Evolutionary conservation across 1,140 invertebrate genomes (phyloP).

Genomic region (Heliconius nattereri): DNA sequence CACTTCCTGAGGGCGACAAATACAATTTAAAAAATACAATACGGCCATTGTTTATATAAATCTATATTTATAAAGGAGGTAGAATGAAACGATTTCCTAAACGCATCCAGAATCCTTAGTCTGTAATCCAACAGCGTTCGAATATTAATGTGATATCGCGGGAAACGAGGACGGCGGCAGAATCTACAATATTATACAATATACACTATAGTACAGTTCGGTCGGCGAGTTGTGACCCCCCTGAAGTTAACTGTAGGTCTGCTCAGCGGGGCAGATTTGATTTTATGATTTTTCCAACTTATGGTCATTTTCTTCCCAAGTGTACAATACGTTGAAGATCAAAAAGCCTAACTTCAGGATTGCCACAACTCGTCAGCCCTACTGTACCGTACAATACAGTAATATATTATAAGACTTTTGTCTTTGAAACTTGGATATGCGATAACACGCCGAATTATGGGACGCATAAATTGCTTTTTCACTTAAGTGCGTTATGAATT

Average conservation of each 20-base stretch:
- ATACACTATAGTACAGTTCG: not conserved
- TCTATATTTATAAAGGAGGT: constrained; percentile 21
- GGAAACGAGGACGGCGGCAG: constrained; percentile 53
- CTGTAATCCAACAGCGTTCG: constrained; percentile 56
- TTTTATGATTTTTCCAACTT: too few species aligned
- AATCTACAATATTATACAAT: constrained; percentile 33
- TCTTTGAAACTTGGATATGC: constrained; percentile 36
- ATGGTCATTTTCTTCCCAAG: too few species aligned
- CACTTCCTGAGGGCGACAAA: not conserved
- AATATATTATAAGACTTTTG: constrained; percentile 39
- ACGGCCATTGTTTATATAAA: not conserved
- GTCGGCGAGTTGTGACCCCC: too few species aligned
- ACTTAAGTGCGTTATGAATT: constrained; percentile 27
- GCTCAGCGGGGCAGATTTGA: too few species aligned
- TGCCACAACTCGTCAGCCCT: too few species aligned
- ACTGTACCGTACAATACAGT: not conserved
- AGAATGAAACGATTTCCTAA: constrained; percentile 36
- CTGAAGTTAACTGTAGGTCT: too few species aligned
- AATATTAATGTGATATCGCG: constrained; percentile 65
- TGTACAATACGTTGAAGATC: too few species aligned
- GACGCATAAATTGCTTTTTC: constrained; percentile 40
- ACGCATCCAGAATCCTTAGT: constrained; percentile 38
- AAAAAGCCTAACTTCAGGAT: too few species aligned
- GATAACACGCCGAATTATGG: constrained; percentile 32
- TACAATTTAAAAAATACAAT: not conserved